Percentiles rank a stretch among this genome's conserved stretches.
phyloP scores from a whole-genome alignment of 2,888 invertebrate genomes.

The Geotrupes spiniger region DNA sequence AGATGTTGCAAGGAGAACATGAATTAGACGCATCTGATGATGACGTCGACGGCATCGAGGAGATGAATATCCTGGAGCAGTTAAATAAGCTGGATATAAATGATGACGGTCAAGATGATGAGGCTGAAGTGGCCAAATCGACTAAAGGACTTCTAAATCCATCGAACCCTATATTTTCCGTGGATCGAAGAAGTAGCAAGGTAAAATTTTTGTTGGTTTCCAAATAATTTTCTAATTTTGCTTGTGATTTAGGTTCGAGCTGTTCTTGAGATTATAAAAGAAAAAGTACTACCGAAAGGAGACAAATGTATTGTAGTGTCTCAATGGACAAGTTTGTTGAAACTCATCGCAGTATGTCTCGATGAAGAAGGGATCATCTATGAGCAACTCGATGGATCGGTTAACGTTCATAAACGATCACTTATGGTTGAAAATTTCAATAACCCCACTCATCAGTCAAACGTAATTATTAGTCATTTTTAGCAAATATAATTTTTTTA shows the following conservation, averaged over 20 bases:
- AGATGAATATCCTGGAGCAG: conserved; percentile 62
- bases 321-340: conserved; percentile 85
- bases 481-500: no score
- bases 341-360: conserved; percentile 69
- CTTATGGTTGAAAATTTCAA: conserved; percentile 72
- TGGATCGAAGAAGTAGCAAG: conserved; percentile 63
- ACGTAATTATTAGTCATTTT: no score
- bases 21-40: conserved; percentile 39
- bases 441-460: no score
- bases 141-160: conserved; percentile 62
- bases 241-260: conserved; percentile 51
- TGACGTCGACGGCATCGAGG: conserved; percentile 47
- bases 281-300: conserved; percentile 53
- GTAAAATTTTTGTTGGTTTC: conserved; percentile 36
- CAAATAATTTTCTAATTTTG: conserved; percentile 13
- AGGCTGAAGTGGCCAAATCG: conserved; percentile 50
- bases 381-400: conserved; percentile 71
- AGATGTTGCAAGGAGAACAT: conserved; percentile 51
- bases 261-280: conserved; percentile 57
- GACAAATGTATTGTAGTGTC: conserved; percentile 87
- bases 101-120: conserved; percentile 31
- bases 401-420: conserved; percentile 70
- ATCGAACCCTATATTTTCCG: conserved; percentile 69
- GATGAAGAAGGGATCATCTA: conserved; percentile 52
- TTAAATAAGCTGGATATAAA: conserved; percentile 61